A percentile compares a stretch with the other conserved stretches of the same genome.
Evolutionary conservation across 2,797 vertebrate species (phyloP).

Genomic region (Uromys caudimaculatus): DNA sequence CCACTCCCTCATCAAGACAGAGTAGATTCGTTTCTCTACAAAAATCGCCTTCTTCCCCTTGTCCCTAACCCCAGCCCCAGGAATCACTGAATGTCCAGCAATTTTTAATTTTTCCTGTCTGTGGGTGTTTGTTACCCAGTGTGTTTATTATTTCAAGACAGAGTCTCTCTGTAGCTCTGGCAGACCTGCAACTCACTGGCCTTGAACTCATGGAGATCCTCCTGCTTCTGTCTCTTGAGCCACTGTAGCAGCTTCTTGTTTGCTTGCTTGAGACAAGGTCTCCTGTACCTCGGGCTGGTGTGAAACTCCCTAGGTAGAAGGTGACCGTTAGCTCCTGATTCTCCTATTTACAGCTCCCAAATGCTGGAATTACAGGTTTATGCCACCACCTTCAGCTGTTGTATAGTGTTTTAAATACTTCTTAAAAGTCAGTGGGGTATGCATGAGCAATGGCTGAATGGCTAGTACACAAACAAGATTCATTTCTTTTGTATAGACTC

Average conservation of each 20-base stretch:
- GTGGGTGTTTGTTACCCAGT: neutral
- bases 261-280: neutral
- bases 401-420: neutral
- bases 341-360: neutral
- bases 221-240: neutral
- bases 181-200: neutral
- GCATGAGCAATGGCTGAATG: neutral
- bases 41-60: neutral
- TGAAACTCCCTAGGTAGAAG: neutral
- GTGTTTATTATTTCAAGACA: neutral
- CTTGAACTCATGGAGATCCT: neutral
- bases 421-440: neutral
- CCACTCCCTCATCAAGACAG: neutral
- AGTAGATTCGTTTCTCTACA: neutral
- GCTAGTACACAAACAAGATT: neutral
- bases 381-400: neutral
- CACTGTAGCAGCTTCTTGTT: neutral
- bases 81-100: neutral
- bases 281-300: neutral
- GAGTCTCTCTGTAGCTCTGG: neutral
- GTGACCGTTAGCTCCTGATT: neutral
- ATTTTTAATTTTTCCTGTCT: slow-evolving; percentile 3
- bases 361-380: neutral
- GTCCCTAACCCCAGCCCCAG: neutral
- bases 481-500: neutral